These are phyloP conservation scores for Ametastegia equiseti DNA, from an alignment of 2,888 invertebrate genomes.

Conservation along the genomic window DNA sequence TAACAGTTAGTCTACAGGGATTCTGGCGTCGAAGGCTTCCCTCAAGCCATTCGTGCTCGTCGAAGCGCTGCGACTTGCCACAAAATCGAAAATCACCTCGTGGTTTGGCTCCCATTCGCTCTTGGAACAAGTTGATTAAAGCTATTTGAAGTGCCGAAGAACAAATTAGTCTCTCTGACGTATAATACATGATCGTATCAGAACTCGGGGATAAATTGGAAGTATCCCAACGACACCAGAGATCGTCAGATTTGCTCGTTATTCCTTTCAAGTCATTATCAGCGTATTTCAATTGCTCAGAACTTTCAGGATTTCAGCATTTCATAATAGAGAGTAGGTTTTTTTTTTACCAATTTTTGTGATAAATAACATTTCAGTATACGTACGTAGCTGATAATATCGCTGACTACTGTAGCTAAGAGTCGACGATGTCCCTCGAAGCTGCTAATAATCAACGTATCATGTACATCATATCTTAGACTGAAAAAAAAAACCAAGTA, in stretches of 20 bases:
- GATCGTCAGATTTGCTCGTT: slow-evolving; percentile 76
- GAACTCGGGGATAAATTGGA: slow-evolving; percentile 84
- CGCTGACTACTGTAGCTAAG: not conserved
- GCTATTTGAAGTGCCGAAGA: slow-evolving; percentile 80
- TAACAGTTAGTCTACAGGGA: slow-evolving; percentile 86
- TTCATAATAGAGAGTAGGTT: slow-evolving; percentile 89
- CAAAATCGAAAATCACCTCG: slow-evolving; percentile 76
- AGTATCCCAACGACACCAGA: slow-evolving; percentile 84
- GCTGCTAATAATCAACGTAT: not conserved
- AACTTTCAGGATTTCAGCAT: slow-evolving; percentile 92
- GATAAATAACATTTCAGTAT: not conserved
- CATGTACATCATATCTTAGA: not conserved
- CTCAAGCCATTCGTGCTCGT: slow-evolving; percentile 89
- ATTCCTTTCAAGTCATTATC: slow-evolving; percentile 71
- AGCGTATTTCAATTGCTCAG: slow-evolving; percentile 82
- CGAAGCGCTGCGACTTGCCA: slow-evolving; percentile 84
- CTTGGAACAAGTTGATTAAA: slow-evolving; percentile 75
- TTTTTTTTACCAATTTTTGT: slow-evolving; percentile 89
- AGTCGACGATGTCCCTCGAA: not conserved
- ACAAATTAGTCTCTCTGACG: slow-evolving; percentile 78
- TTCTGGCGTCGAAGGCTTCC: slow-evolving; percentile 81
- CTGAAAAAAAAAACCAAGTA: not conserved
- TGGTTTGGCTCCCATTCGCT: slow-evolving; percentile 72
- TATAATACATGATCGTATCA: slow-evolving; percentile 83
- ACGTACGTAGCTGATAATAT: not conserved